Conservation (phyloP, 2,113 vertebrate genomes). For the Psilopsiagon aymara region DNA sequence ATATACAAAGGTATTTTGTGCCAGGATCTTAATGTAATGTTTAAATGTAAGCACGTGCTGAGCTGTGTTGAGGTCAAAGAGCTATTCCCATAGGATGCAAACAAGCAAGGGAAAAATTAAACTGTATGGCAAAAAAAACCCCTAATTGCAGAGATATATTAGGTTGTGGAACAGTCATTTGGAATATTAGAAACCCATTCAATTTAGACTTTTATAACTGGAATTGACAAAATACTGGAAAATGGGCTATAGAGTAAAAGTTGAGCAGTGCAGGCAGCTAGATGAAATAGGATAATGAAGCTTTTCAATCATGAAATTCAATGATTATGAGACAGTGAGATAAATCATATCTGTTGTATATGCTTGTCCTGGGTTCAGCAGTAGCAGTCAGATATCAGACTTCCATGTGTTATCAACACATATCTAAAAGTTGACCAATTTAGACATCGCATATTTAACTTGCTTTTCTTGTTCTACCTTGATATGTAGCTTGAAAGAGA, state of each 20-base stretch:
- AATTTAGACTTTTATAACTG: background rate
- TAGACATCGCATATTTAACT: background rate
- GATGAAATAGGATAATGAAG: background rate
- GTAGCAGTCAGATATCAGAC: background rate
- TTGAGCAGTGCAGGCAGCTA: background rate
- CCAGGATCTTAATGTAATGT: background rate
- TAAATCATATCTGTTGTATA: background rate
- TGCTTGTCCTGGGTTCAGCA: background rate
- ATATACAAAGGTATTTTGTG: background rate
- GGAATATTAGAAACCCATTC: conserved; percentile 2
- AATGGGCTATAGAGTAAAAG: background rate
- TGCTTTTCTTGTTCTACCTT: background rate
- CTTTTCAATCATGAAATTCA: background rate
- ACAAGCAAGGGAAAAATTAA: background rate
- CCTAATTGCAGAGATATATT: background rate
- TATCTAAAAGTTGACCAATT: background rate
- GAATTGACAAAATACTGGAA: conserved; percentile 19
- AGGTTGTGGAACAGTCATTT: background rate
- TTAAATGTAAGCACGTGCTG: background rate
- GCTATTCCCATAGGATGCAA: background rate
- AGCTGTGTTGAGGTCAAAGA: background rate
- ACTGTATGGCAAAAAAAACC: background rate
- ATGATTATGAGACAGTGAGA: background rate
- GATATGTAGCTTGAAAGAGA: background rate
- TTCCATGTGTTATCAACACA: background rate